Conservation (phyloP, 2,888 invertebrate genomes). For the Nomada ferruginata region DNA sequence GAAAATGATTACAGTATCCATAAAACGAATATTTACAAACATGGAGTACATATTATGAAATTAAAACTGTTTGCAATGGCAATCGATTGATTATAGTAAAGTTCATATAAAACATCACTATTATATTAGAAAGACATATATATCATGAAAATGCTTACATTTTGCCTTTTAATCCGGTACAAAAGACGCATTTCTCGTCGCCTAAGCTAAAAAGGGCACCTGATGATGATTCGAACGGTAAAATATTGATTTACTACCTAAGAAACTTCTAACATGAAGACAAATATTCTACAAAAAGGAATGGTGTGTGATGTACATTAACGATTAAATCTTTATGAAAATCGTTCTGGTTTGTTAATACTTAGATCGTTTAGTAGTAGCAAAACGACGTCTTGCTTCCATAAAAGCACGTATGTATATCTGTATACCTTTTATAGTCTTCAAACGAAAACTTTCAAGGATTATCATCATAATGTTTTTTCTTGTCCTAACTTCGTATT, state of each 20-base stretch:
- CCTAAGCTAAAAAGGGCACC: constrained; percentile 62
- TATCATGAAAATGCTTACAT: constrained; percentile 49
- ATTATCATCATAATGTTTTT: constrained; percentile 29
- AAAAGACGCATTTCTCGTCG: constrained; percentile 45
- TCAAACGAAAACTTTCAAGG: constrained; percentile 39
- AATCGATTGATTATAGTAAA: constrained; percentile 51
- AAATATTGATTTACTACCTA: constrained; percentile 62
- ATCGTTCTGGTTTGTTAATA: constrained; percentile 58
- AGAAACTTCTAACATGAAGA: constrained; percentile 60
- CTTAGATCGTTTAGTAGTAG: constrained; percentile 58
- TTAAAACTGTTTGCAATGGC: constrained; percentile 47
- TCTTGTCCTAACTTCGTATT: constrained; percentile 47
- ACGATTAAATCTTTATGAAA: constrained; percentile 59
- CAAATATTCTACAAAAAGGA: constrained; percentile 68
- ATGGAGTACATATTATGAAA: constrained; percentile 41
- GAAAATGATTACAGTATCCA: constrained; percentile 25
- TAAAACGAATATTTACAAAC: constrained; percentile 46
- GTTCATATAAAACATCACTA: constrained; percentile 52
- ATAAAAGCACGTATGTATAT: constrained; percentile 38
- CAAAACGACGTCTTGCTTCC: constrained; percentile 41
- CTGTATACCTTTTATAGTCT: constrained; percentile 43
- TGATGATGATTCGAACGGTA: constrained; percentile 56
- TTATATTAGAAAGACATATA: constrained; percentile 45
- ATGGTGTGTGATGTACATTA: constrained; percentile 62
- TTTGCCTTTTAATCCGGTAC: constrained; percentile 61